Percentiles rank a stretch among this genome's conserved stretches.
Evolutionary conservation across 2,113 vertebrate species (phyloP).

Genomic region (Sminthopsis crassicaudata): DNA sequence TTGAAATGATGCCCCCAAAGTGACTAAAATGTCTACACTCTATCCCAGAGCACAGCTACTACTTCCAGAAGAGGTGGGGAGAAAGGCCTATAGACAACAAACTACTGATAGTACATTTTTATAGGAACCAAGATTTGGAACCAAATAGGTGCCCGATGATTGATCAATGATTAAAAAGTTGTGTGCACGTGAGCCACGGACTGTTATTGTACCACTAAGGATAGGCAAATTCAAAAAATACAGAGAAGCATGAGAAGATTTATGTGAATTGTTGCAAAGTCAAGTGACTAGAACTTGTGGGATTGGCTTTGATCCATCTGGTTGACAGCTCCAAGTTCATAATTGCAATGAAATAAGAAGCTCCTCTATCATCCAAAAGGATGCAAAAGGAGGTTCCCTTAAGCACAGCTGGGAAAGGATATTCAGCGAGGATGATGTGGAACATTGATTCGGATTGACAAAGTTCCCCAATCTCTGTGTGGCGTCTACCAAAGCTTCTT

Average conservation of each 20-base stretch:
- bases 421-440: not conserved
- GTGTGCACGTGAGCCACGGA: not conserved
- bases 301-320: not conserved
- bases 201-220: not conserved
- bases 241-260: not conserved
- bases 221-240: not conserved
- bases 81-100: not conserved
- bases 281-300: not conserved
- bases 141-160: not conserved
- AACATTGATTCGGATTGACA: not conserved
- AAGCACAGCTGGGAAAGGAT: not conserved
- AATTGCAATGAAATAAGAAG: not conserved
- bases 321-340: not conserved
- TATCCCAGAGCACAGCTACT: not conserved
- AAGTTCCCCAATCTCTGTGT: not conserved
- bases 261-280: not conserved
- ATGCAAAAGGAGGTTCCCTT: not conserved
- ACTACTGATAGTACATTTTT: not conserved
- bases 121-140: not conserved
- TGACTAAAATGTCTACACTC: not conserved
- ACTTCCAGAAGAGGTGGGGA: not conserved
- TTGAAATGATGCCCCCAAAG: not conserved
- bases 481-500: no score
- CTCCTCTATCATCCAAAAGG: not conserved
- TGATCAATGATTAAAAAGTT: not conserved